Conservation (phyloP, 1,140 invertebrate genomes). For the Saxidomus purpurata region DNA sequence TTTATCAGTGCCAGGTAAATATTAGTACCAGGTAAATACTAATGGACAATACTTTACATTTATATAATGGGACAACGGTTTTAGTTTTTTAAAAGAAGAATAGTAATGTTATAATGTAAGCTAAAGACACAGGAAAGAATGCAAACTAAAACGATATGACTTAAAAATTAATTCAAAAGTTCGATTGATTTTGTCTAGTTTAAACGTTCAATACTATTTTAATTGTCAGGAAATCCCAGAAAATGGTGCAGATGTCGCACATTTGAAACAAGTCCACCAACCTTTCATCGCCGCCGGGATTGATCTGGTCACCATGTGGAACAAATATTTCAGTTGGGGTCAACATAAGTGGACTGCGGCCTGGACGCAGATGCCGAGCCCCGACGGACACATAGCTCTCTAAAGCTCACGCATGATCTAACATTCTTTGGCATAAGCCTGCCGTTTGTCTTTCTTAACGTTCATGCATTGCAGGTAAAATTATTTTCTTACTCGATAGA, state of each 20-base stretch:
- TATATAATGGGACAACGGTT: too few species aligned
- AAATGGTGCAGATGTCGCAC: slow-evolving; percentile 95
- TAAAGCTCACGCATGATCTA: slow-evolving; percentile 89
- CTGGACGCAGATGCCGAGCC: slow-evolving; percentile 84
- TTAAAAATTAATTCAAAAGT: too few species aligned
- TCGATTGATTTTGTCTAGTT: too few species aligned
- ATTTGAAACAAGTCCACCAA: slow-evolving; percentile 92
- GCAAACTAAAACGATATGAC: too few species aligned
- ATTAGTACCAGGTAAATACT: too few species aligned
- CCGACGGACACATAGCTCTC: slow-evolving; percentile 89
- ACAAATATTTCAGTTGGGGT: slow-evolving; percentile 83
- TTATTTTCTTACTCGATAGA: too few species aligned
- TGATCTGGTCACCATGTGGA: slow-evolving; percentile 86
- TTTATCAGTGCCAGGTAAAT: too few species aligned
- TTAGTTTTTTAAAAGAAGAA: too few species aligned
- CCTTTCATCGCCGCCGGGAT: slow-evolving; percentile 88
- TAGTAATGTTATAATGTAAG: too few species aligned
- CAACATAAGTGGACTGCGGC: slow-evolving; percentile 85
- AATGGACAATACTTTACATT: too few species aligned
- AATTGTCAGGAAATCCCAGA: slow-evolving; percentile 97
- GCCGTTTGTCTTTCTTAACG: slow-evolving; percentile 87
- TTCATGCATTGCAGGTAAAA: slow-evolving; percentile 89
- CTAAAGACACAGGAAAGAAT: too few species aligned
- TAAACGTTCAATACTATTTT: too few species aligned
- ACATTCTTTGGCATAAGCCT: slow-evolving; percentile 88